phyloP scores from a whole-genome alignment of 2,888 invertebrate genomes.

The Polyploca ridens region DNA sequence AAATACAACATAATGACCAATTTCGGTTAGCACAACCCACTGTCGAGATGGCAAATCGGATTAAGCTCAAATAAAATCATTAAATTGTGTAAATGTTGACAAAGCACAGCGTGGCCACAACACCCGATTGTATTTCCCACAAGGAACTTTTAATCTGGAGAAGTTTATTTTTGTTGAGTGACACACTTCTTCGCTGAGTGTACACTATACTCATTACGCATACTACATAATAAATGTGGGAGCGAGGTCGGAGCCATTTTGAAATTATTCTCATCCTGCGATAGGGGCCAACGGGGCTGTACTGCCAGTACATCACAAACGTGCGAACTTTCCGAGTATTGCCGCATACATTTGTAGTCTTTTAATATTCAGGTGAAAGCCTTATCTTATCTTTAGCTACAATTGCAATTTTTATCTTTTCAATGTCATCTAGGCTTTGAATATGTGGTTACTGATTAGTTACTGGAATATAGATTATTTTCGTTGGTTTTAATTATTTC shows the following conservation, averaged over 20 bases:
- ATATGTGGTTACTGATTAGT: neutral
- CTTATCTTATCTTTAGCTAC: neutral
- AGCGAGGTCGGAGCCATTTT: slow-evolving; percentile 36
- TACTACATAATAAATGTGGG: slow-evolving; percentile 35
- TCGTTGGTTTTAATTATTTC: neutral
- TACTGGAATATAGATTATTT: neutral
- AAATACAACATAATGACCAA: neutral
- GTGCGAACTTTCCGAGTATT: neutral
- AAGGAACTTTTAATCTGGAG: neutral
- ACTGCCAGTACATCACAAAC: neutral
- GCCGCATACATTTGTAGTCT: neutral
- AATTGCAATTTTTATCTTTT: neutral
- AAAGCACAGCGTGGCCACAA: neutral
- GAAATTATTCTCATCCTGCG: slow-evolving; percentile 47
- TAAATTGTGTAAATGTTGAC: neutral
- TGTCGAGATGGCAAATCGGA: neutral
- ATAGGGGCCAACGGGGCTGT: slow-evolving; percentile 22
- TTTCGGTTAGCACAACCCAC: neutral
- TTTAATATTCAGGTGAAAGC: neutral
- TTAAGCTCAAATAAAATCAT: neutral
- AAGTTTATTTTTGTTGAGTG: slow-evolving; percentile 24
- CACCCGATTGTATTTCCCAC: slow-evolving; percentile 3
- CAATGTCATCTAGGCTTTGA: neutral
- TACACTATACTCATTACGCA: slow-evolving; percentile 22
- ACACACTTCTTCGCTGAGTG: slow-evolving; percentile 17